Percentiles rank a stretch among this genome's conserved stretches.
phyloP scores from a whole-genome alignment of 92 coral and sea anemone genomes.

The Actinernus sp. region DNA sequence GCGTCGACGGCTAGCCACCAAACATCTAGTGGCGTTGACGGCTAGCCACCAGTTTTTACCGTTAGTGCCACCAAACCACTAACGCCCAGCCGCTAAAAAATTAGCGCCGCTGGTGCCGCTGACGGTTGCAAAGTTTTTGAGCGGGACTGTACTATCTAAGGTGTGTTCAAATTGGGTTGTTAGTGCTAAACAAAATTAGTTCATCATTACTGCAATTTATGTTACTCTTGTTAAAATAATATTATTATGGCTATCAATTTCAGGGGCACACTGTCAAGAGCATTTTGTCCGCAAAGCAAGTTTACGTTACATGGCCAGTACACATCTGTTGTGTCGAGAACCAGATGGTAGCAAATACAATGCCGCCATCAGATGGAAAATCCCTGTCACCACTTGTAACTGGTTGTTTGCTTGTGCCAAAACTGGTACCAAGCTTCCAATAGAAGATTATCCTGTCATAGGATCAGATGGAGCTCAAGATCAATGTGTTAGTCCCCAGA shows the following conservation, averaged over 20 bases:
- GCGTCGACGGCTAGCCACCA: no score
- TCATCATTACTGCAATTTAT: no score
- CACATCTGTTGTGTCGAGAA: constrained; percentile 87
- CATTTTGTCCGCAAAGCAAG: constrained; percentile 82
- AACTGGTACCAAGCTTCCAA: constrained; percentile 46
- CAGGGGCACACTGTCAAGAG: constrained; percentile 94
- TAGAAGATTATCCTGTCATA: constrained; percentile 44
- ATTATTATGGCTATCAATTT: not conserved
- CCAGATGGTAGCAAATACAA: constrained; percentile 85
- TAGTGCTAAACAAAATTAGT: no score
- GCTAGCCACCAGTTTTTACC: no score
- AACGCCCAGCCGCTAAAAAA: no score
- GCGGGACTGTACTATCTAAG: no score
- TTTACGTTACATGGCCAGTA: constrained; percentile 70
- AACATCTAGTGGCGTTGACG: no score
- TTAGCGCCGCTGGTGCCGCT: no score
- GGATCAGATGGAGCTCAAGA: not conserved
- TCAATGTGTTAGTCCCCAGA: not conserved
- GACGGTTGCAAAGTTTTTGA: no score
- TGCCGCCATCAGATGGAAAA: constrained; percentile 92
- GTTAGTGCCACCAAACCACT: no score
- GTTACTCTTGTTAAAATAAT: no score
- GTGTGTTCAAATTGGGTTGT: no score
- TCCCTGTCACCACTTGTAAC: constrained; percentile 71
- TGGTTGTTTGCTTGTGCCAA: constrained; percentile 95